Evolutionary conservation across 2,888 invertebrate species (phyloP).

Genomic region (Gandaritis pyraliata): DNA sequence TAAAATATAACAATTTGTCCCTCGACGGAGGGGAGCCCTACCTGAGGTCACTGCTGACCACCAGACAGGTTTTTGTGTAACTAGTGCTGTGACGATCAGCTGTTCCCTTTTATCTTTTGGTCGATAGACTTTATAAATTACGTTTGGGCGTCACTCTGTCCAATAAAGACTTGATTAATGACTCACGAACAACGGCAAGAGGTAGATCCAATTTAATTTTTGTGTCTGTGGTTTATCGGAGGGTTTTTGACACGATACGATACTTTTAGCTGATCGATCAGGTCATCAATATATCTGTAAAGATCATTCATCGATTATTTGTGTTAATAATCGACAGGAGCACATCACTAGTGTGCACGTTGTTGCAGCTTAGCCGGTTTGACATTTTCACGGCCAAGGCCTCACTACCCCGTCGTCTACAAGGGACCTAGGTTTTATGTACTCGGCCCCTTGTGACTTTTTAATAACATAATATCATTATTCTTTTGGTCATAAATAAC

Average conservation of each 20-base stretch:
- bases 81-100: constrained; percentile 58
- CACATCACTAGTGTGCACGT: constrained; percentile 49
- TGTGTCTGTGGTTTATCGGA: not conserved
- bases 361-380: constrained; percentile 52
- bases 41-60: constrained; percentile 71
- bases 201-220: not conserved
- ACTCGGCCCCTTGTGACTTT: constrained; percentile 29
- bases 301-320: not conserved
- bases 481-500: too few species aligned
- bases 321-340: constrained; percentile 27
- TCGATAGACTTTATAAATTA: constrained; percentile 11
- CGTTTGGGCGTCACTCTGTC: not conserved
- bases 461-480: constrained; percentile 7
- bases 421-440: constrained; percentile 40
- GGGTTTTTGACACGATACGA: not conserved
- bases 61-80: constrained; percentile 71
- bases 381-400: constrained; percentile 70
- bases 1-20: constrained; percentile 57
- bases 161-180: not conserved
- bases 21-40: constrained; percentile 49
- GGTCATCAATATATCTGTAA: too few species aligned
- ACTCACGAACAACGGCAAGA: not conserved
- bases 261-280: not conserved
- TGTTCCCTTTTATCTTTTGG: constrained; percentile 43
- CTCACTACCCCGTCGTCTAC: constrained; percentile 51